A percentile compares a stretch with the other conserved stretches of the same genome.
Evolutionary conservation across 2,797 vertebrate genomes (phyloP).

Genomic region (Carapus acus): DNA sequence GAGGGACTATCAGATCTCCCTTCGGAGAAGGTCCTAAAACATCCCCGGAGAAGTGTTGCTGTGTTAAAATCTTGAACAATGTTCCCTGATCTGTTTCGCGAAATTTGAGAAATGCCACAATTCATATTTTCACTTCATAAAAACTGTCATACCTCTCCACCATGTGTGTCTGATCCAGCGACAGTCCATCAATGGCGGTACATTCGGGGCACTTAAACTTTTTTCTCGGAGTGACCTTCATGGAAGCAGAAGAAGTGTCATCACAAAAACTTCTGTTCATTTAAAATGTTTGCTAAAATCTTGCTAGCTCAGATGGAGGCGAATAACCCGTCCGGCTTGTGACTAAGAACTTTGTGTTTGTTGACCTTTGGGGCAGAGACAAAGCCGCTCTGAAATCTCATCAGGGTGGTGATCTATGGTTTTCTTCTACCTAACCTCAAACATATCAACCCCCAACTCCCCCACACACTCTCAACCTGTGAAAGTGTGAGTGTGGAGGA

Average conservation of each 20-base stretch:
- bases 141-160: conserved; percentile 84
- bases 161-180: conserved; percentile 98
- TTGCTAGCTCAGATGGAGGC: conserved; percentile 21
- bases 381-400: conserved; percentile 70
- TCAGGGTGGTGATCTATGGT: conserved; percentile 74
- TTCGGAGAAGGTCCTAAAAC: too few species aligned
- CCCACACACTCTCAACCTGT: conserved; percentile 12
- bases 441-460: conserved; percentile 10
- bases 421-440: conserved; percentile 71
- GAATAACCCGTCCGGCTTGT: conserved; percentile 18
- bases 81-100: too few species aligned
- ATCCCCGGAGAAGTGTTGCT: too few species aligned
- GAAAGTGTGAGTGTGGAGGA: conserved; percentile 11
- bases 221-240: conserved; percentile 95
- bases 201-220: conserved; percentile 99
- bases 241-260: conserved; percentile 54
- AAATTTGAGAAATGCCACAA: too few species aligned
- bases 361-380: conserved; percentile 41
- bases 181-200: conserved; percentile 95
- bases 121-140: too few species aligned
- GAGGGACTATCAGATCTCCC: too few species aligned
- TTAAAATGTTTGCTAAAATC: conserved; percentile 28
- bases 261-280: conserved; percentile 19
- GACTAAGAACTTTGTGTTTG: background rate
- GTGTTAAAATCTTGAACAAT: too few species aligned